phyloP scores from a whole-genome alignment of 1,140 invertebrate species.

The Hydropsyche tenuis region DNA sequence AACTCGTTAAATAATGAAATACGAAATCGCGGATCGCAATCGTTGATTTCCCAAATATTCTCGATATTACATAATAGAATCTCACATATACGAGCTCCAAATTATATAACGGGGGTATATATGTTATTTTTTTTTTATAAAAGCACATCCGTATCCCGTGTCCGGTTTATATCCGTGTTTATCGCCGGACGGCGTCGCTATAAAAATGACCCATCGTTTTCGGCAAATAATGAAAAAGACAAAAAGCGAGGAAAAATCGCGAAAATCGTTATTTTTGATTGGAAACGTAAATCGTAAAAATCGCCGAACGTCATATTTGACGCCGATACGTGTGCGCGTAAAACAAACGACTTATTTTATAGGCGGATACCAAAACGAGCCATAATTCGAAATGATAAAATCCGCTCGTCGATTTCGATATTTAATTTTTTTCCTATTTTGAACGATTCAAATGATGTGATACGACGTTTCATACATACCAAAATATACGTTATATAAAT shows the following conservation, averaged over 20 bases:
- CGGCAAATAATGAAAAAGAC: slow-evolving; percentile 20
- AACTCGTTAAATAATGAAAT: too few species aligned
- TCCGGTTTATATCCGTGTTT: slow-evolving; percentile 13
- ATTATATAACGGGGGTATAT: slow-evolving; percentile 1
- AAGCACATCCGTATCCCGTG: background rate
- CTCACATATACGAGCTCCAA: background rate
- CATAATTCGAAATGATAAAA: slow-evolving; percentile 29
- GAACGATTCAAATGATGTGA: background rate
- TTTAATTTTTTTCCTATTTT: background rate
- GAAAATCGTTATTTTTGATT: slow-evolving; percentile 9
- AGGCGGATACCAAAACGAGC: slow-evolving; percentile 6
- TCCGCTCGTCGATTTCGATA: background rate
- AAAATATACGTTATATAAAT: too few species aligned
- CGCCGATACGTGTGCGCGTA: slow-evolving; percentile 20
- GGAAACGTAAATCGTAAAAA: slow-evolving; percentile 17
- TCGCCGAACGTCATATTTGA: slow-evolving; percentile 21
- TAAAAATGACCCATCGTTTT: slow-evolving; percentile 12
- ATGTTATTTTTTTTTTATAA: too few species aligned
- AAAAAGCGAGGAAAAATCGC: background rate
- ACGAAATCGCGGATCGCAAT: too few species aligned
- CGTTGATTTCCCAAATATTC: too few species aligned
- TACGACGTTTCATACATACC: too few species aligned
- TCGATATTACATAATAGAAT: background rate
- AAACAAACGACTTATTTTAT: slow-evolving; percentile 35
- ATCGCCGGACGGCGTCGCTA: background rate